Evolutionary conservation across 30 jellyfish, hydroid and myxozoan genomes (phyloP).

Genomic region (Phacellophora camtschatica): DNA sequence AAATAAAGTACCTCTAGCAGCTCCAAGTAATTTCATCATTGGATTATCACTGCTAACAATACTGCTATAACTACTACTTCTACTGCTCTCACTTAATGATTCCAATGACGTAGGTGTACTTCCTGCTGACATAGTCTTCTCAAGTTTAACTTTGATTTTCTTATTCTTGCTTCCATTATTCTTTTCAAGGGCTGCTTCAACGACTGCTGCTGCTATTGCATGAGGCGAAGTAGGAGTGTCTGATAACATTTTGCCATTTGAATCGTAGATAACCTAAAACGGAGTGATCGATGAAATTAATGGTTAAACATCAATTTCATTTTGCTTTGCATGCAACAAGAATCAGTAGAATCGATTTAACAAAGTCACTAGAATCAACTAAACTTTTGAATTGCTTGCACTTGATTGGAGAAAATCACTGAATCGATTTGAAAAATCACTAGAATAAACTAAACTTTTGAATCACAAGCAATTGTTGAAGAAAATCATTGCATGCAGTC

Average conservation of each 20-base stretch:
- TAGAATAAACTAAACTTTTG: too few species aligned
- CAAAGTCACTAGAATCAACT: too few species aligned
- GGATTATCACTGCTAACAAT: constrained; percentile 65
- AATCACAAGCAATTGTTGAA: too few species aligned
- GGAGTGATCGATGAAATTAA: not conserved
- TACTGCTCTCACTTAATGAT: constrained; percentile 75
- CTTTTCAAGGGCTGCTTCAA: constrained; percentile 90
- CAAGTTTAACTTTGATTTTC: constrained; percentile 62
- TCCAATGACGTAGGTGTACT: constrained; percentile 80
- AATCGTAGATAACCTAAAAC: constrained; percentile 33
- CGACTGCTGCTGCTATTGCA: constrained; percentile 96
- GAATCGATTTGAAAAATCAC: too few species aligned
- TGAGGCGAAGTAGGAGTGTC: constrained; percentile 96
- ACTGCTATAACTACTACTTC: constrained; percentile 82
- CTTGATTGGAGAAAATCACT: too few species aligned
- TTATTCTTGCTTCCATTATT: constrained; percentile 32
- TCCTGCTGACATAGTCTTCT: constrained; percentile 65
- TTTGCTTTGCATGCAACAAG: too few species aligned
- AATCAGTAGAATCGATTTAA: too few species aligned
- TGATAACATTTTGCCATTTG: constrained; percentile 59
- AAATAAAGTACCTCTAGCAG: constrained; percentile 52
- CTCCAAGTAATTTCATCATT: constrained; percentile 37
- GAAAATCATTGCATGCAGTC: too few species aligned
- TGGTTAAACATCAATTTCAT: not conserved
- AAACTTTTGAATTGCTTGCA: too few species aligned